Base-by-base conservation (phyloP, 1,140 invertebrate species). In the Diplogasteroides magnus region DNA sequence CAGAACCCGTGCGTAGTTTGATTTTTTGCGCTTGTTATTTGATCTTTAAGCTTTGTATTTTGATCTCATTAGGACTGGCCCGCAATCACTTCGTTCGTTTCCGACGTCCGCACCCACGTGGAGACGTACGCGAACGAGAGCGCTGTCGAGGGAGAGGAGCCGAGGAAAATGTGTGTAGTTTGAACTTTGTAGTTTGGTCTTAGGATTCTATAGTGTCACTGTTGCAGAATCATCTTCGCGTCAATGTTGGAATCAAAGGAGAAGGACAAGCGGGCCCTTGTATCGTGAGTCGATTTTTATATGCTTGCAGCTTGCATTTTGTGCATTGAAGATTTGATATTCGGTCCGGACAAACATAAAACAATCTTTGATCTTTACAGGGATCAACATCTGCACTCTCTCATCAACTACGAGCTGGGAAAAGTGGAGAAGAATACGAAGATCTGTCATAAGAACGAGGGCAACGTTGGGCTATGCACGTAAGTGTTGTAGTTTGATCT, bases 391-490 rank as follows among this genome's bases (percentile, higher is more conserved):
- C 66, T 76, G 61, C 62, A 76, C 60, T 62, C 73, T 2, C 66
- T 76, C 3, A 71, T 76, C 64, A 76, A 76, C 69, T 75, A 76
- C 55, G 74, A 76, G 32, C 62, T 76, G 64, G 64, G 63, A 26
- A 64, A 66, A 60, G 66, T 76, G 25, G 70, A 73, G 32, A 72
- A 72, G 26, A 61, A 72, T 37, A 67, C 70, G 67, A 65, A 72
- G n/a, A 72, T 72, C 56, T 72, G 70, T 28, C 70, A 72, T 28
- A 72, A 72, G 37, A 72, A 61, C 59, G 70, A 72, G 59, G 70
- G 70, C 37, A 62, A 64, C 2, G 66, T 72, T n/a, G 70, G 37
- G 19, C 19, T 48, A 19, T 48, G 37, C 37, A 48, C 37, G 37
- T 48, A 48, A 48, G 37, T 48, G 19, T n/a, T n/a, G n/a, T n/a